Evolutionary conservation across 2,888 invertebrate genomes (phyloP), one percentile per base, ranked within the genome.

Genomic region (Scaptomyza flava): DNA sequence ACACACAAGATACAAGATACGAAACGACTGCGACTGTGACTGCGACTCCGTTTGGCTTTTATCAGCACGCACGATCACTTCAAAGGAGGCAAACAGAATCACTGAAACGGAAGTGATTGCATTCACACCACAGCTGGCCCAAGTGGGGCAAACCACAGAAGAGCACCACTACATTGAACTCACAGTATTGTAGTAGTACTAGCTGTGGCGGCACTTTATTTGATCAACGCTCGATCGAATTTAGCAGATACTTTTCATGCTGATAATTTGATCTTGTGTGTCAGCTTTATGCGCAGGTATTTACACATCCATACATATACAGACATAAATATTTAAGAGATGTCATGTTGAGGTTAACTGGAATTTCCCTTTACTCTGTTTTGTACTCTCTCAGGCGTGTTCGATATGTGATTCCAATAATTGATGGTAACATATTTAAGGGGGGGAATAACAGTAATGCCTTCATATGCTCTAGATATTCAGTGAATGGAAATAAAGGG

Each of bases 11-110:
- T 80, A 80, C 72, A 80, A 76, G 63, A 70, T 70, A 80, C 68
- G 43, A 9, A 53, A 36, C 51, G 53, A 48, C 45, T 63, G 48
- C 23, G 59, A 58, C 68, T 68, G 73, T 17, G 17, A 17, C 63
- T 74, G n/a, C 38, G 14, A 38, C 8, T 14, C 8, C 41, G 41
- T 72, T 71, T 77, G 74, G 66, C 81, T 83, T 82, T 82, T 83
- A 82, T 82, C 82, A 83, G 84, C 81, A 84, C 84, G 84, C 87
- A 86, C 82, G 87, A 86, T 86, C 82, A 86, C 84, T 83, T 86
- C 87, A 83, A 83, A 86, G 87, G 84, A 53, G 60, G 36, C 66
- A 46, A 14, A 47, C 58, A 68, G 66, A 77, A 56, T 61, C 85
- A 84, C 51, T 77, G 87, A 69, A 83, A 83, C 83, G 83, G 83